phyloP scores from a whole-genome alignment of 2,113 vertebrate genomes.

The Chauna torquata region DNA sequence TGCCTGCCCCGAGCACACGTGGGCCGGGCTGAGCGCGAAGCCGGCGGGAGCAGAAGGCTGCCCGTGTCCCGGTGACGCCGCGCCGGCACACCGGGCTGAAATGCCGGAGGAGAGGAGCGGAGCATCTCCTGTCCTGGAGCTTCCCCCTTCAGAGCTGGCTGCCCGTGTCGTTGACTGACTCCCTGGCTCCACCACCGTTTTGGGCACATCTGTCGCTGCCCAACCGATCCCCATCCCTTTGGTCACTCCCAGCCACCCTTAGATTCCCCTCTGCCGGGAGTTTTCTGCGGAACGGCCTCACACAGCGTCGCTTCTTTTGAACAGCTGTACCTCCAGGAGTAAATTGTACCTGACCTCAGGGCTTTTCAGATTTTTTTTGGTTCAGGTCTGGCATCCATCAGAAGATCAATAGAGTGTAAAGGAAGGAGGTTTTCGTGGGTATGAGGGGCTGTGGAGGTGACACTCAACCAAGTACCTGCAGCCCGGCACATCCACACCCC shows the following conservation, averaged over 20 bases:
- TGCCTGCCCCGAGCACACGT: too few species aligned
- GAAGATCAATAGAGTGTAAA: too few species aligned
- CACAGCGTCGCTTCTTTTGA: neutral
- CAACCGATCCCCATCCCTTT: too few species aligned
- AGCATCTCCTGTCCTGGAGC: neutral
- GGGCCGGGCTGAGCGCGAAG: too few species aligned
- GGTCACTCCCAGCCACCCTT: neutral
- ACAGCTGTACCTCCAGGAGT: neutral
- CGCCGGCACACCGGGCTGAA: too few species aligned
- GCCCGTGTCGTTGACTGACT: fast-evolving
- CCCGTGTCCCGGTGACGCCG: too few species aligned
- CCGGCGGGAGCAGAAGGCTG: too few species aligned
- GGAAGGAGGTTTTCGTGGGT: neutral
- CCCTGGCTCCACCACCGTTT: neutral
- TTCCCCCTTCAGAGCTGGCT: neutral
- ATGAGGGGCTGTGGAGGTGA: neutral
- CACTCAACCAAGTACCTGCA: neutral
- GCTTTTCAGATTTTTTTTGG: too few species aligned
- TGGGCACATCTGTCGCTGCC: neutral
- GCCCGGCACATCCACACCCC: neutral
- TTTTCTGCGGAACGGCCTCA: neutral
- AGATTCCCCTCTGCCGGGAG: too few species aligned
- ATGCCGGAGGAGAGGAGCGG: neutral
- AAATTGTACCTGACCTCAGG: neutral
- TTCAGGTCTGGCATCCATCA: neutral